Evolutionary conservation across 2,797 vertebrate genomes (phyloP).

Genomic region (Arctocebus calabarensis): DNA sequence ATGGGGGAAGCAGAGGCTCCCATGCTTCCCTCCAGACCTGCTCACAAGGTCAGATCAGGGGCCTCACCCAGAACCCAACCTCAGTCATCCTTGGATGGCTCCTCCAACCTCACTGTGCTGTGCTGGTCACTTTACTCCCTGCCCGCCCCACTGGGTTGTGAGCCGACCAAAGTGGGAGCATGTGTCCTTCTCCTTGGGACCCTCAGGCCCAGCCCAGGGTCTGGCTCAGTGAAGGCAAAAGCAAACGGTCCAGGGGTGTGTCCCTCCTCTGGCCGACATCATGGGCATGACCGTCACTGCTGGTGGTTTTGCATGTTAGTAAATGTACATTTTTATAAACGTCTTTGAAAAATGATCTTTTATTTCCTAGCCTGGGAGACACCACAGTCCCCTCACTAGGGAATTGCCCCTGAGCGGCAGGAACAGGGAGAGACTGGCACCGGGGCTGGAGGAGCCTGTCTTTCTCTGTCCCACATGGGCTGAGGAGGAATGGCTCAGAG

Average conservation of each 20-base stretch:
- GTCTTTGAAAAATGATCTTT: neutral
- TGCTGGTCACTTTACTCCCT: neutral
- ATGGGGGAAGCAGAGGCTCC: accelerated
- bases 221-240: neutral
- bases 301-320: neutral
- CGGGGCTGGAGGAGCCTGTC: neutral
- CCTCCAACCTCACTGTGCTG: neutral
- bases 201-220: no score
- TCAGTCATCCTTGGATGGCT: no score
- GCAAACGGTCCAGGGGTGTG: neutral
- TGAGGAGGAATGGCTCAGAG: neutral
- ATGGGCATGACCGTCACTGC: neutral
- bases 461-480: neutral
- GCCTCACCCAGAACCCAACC: accelerated
- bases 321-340: neutral
- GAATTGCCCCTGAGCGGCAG: accelerated
- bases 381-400: neutral
- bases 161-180: neutral
- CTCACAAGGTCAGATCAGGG: neutral
- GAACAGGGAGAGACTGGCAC: neutral
- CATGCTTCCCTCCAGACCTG: no score
- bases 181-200: neutral
- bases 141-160: neutral
- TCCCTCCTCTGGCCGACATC: neutral
- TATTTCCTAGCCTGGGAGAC: neutral